Percentiles rank a stretch among this genome's conserved stretches.
Conservation (phyloP, 2,888 invertebrate genomes). For the Lasioglossum morio region DNA sequence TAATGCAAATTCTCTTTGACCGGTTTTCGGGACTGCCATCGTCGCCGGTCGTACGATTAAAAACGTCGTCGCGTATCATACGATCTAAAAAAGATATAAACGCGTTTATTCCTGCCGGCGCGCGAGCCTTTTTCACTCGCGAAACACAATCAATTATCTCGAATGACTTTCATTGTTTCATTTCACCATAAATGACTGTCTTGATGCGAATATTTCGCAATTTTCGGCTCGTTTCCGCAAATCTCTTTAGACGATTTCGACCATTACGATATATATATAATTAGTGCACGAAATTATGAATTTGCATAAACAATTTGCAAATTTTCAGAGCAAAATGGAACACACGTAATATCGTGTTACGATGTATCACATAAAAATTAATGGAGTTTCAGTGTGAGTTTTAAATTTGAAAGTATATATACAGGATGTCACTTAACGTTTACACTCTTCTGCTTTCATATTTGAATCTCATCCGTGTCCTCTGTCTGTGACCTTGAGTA, state of each 20-base stretch:
- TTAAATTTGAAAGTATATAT: too few species aligned
- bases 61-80: conserved; percentile 59
- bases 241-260: background rate
- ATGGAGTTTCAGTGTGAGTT: too few species aligned
- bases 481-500: too few species aligned
- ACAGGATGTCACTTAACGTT: too few species aligned
- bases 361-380: too few species aligned
- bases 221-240: background rate
- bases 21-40: conserved; percentile 59
- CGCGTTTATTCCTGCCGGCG: conserved; percentile 7
- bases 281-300: background rate
- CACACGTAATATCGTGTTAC: too few species aligned
- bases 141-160: background rate
- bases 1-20: conserved; percentile 80
- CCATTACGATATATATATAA: too few species aligned
- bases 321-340: too few species aligned
- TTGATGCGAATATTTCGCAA: background rate
- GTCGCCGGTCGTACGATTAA: conserved; percentile 57
- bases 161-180: background rate
- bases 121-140: background rate
- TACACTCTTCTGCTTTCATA: too few species aligned
- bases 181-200: background rate
- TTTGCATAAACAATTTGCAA: background rate
- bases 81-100: conserved; percentile 34
- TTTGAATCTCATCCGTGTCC: too few species aligned